These are phyloP conservation scores for Silurus aristotelis DNA, from an alignment of 2,797 vertebrate species.

Conservation along the genomic window DNA sequence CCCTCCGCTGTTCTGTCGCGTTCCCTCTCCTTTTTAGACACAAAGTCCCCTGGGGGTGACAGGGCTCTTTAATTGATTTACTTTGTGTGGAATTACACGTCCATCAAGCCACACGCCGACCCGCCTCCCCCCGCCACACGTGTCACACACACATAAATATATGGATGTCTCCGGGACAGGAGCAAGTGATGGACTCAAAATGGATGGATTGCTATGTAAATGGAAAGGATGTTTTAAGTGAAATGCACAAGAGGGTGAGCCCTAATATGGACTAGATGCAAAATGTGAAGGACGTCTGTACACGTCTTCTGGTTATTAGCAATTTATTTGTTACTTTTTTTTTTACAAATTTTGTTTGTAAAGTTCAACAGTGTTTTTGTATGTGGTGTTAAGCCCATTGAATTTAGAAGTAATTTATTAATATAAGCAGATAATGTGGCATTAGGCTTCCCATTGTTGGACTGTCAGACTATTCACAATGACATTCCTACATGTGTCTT, in stretches of 20 bases:
- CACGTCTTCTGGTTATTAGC: background rate
- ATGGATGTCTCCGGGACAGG: constrained; percentile 41
- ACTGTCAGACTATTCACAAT: background rate
- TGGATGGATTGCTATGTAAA: constrained; percentile 65
- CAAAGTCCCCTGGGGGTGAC: constrained; percentile 60
- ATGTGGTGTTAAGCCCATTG: background rate
- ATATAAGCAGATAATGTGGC: background rate
- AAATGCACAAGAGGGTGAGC: constrained; percentile 64
- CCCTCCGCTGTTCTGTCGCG: constrained; percentile 3
- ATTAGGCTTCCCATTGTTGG: background rate
- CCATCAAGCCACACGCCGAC: constrained; percentile 52
- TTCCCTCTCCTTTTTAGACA: constrained; percentile 37
- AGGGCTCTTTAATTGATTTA: constrained; percentile 75
- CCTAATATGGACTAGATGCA: constrained; percentile 60
- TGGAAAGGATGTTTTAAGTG: constrained; percentile 63
- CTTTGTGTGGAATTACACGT: constrained; percentile 66
- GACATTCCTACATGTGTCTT: background rate
- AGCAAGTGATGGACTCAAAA: constrained; percentile 51
- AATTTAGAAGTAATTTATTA: too few species aligned
- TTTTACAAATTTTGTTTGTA: background rate
- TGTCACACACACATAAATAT: constrained; percentile 56
- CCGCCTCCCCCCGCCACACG: constrained; percentile 27
- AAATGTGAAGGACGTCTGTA: background rate
- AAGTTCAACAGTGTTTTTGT: background rate
- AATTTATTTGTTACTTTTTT: too few species aligned